Conservation (phyloP, 2,113 vertebrate species). For the Agapornis roseicollis region DNA sequence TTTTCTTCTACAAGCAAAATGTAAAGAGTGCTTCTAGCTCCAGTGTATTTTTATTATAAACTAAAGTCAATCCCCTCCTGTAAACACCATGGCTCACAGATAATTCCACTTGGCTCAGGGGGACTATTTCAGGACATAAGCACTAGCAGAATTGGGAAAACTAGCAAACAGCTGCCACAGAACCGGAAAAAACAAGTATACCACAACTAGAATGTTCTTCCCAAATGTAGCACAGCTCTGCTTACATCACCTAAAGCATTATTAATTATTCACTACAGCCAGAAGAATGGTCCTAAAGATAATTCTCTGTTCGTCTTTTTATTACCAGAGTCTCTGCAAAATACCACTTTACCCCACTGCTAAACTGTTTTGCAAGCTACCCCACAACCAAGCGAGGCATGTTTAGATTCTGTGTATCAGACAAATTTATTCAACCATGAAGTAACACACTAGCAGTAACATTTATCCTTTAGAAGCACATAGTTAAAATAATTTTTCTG, state of each 20-base stretch:
- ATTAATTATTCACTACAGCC: conserved; percentile 42
- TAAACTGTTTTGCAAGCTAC: not conserved
- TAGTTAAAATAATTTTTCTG: conserved; percentile 3
- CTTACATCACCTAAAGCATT: conserved; percentile 31
- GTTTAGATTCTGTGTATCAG: not conserved
- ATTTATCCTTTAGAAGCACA: not conserved
- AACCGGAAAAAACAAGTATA: conserved; percentile 30
- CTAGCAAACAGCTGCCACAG: conserved; percentile 5
- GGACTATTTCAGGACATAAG: not conserved
- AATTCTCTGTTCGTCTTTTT: conserved; percentile 3
- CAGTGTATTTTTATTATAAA: not conserved
- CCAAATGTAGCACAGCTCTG: conserved; percentile 29
- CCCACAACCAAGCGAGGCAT: not conserved
- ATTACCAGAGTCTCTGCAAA: not conserved
- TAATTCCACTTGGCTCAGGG: not conserved
- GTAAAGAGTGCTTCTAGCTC: not conserved
- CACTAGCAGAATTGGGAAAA: not conserved
- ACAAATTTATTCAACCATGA: not conserved
- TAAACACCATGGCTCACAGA: not conserved
- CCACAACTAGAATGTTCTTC: conserved; percentile 37
- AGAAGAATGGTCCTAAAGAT: not conserved
- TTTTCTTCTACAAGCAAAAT: not conserved
- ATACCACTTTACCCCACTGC: not conserved
- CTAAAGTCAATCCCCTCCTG: not conserved
- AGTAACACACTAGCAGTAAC: not conserved